Base-by-base conservation (phyloP, 2,797 vertebrate species). In the Psittacula echo region DNA sequence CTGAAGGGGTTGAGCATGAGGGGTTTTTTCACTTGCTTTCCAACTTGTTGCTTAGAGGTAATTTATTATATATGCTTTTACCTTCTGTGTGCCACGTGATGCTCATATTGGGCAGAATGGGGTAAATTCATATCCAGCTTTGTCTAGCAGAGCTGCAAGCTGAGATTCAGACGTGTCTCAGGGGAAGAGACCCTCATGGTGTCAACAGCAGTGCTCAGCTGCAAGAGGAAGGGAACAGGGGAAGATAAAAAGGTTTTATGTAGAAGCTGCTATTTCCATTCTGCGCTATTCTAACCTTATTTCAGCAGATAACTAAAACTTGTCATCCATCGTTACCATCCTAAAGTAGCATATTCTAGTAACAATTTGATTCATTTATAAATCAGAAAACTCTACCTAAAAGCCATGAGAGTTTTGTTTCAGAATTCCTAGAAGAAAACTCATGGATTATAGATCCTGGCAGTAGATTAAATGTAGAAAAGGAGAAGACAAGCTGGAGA, bases 1-100 rank as follows among this genome's bases (percentile, higher is more conserved):
- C 88, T 96, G 11, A 77, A 91, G 86, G 82, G 12, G 8, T 12
- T 75, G 47, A 68, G 77, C 87, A 91, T 50, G 78, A 90, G 64
- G n/a, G 68, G 20, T 41, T 60, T 85, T 76, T 82, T 42, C 4
- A n/a, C 83, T 88, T 72, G 65, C 65, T 89, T 85, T 88, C 72
- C 41, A 73, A 23, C 72, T 77, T 62, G 67, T 64, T 85, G 45
- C 30, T 90, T 70, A 61, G 37, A 27, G 89, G 66, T 84, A 12
- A 64, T 83, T 73, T 76, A 70, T 90, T 84, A 74, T 91, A 82
- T 65, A 58, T 37, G 65, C 74, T 77, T 90, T 85, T 58, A 13
- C 54, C 30, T 48, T 65, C 60, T 48, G 45, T 18, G 30, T 45
- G 20, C 37, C 60, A 13, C 65, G 37, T 60, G 4, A 5, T 44